Percentiles rank a stretch among this genome's conserved stretches.
Conservation (phyloP, 2,113 vertebrate genomes). For the Dryoscopus gambensis region DNA sequence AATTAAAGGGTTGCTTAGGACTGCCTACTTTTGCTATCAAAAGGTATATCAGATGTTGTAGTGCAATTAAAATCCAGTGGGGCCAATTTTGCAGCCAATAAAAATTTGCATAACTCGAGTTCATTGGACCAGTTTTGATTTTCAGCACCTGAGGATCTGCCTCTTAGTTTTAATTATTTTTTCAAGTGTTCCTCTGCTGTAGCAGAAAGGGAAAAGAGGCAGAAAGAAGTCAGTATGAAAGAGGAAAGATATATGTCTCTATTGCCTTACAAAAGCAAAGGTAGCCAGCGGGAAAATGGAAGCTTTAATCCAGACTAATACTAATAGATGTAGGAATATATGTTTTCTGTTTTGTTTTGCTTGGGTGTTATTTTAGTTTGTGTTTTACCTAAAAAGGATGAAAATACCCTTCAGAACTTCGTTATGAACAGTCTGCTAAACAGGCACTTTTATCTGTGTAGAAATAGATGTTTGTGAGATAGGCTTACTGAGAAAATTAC, state of each 20-base stretch:
- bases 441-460: not conserved
- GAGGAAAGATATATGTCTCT: not conserved
- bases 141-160: not conserved
- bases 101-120: not conserved
- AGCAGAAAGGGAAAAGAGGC: not conserved
- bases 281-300: not conserved
- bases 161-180: not conserved
- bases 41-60: not conserved
- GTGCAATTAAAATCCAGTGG: not conserved
- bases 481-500: not conserved
- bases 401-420: not conserved
- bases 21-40: not conserved
- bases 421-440: not conserved
- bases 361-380: not conserved
- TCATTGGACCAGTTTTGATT: not conserved
- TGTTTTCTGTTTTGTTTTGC: not conserved
- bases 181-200: not conserved
- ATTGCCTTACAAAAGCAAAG: not conserved
- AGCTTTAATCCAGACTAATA: not conserved
- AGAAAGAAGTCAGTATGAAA: not conserved
- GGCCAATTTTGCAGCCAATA: not conserved
- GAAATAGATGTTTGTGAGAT: not conserved
- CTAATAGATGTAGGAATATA: not conserved
- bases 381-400: not conserved
- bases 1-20: not conserved